phyloP scores from a whole-genome alignment of 2,113 vertebrate species.

The Zosterops hypoxanthus region DNA sequence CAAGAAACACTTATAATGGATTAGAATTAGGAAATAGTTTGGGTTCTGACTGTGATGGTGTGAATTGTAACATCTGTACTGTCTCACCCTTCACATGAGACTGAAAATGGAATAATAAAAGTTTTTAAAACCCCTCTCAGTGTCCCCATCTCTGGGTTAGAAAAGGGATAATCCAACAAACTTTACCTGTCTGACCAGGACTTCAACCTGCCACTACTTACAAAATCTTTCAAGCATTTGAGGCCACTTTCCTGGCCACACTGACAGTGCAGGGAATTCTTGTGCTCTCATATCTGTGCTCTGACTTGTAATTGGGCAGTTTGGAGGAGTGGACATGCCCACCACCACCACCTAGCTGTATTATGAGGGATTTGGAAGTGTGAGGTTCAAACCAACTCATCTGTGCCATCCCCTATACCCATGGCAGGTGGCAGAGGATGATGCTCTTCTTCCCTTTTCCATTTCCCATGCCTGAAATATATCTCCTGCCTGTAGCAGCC shows the following conservation, averaged over 20 bases:
- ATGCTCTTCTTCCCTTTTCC: not conserved
- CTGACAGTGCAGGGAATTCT: not conserved
- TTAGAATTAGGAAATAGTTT: too few species aligned
- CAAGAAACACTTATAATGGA: too few species aligned
- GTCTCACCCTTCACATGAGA: too few species aligned
- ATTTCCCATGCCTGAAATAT: not conserved
- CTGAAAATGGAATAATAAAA: too few species aligned
- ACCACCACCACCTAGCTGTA: not conserved
- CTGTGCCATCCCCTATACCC: not conserved
- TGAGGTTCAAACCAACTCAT: not conserved
- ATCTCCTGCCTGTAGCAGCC: not conserved
- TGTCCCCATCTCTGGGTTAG: too few species aligned
- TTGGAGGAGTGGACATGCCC: not conserved
- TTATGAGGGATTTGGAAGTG: not conserved
- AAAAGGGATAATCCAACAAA: too few species aligned
- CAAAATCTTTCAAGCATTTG: not conserved
- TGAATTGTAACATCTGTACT: too few species aligned
- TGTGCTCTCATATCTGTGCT: not conserved
- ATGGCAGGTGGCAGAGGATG: rapidly evolving
- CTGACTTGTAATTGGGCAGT: not conserved
- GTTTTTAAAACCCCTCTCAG: too few species aligned
- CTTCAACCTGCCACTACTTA: not conserved
- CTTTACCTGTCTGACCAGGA: not conserved
- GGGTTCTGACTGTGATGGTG: too few species aligned
- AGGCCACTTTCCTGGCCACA: not conserved